A percentile compares a stretch with the other conserved stretches of the same genome.
phyloP scores from a whole-genome alignment of 2,113 vertebrate genomes.

The Tetrao urogallus region DNA sequence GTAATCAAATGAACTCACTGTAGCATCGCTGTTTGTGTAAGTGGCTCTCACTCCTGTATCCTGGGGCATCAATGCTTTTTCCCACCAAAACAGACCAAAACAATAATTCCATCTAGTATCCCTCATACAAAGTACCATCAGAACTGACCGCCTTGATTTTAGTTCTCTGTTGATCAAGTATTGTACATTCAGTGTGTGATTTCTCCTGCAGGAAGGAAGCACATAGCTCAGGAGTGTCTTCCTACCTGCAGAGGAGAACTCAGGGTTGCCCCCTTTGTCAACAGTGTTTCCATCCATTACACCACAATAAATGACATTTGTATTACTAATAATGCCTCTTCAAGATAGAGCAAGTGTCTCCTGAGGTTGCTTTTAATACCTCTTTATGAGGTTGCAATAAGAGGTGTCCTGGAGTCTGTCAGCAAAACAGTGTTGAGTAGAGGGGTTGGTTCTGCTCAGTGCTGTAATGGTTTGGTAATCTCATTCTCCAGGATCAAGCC shows the following conservation, averaged over 20 bases:
- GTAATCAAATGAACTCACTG: background rate
- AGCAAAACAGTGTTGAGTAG: slow-evolving; percentile 5
- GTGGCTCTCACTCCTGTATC: background rate
- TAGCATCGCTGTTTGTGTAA: background rate
- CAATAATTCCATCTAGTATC: background rate
- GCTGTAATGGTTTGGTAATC: background rate
- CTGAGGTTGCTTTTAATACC: slow-evolving; percentile 10
- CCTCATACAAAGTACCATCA: background rate
- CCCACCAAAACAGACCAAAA: background rate
- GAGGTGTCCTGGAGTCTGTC: background rate
- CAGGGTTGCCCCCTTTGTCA: background rate
- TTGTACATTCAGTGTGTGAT: rapidly evolving
- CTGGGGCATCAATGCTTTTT: background rate
- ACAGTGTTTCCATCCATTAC: background rate
- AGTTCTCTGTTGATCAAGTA: background rate
- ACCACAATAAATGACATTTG: background rate
- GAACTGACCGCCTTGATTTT: background rate
- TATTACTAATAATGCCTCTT: background rate
- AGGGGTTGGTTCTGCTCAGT: background rate
- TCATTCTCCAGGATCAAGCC: background rate
- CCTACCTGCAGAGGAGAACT: background rate
- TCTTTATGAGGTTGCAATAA: slow-evolving; percentile 33
- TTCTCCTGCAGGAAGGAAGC: background rate
- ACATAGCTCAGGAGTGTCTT: background rate
- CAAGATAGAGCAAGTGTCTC: background rate